phyloP scores from a whole-genome alignment of 2,888 invertebrate species.

The Rhaphigaster nebulosa region DNA sequence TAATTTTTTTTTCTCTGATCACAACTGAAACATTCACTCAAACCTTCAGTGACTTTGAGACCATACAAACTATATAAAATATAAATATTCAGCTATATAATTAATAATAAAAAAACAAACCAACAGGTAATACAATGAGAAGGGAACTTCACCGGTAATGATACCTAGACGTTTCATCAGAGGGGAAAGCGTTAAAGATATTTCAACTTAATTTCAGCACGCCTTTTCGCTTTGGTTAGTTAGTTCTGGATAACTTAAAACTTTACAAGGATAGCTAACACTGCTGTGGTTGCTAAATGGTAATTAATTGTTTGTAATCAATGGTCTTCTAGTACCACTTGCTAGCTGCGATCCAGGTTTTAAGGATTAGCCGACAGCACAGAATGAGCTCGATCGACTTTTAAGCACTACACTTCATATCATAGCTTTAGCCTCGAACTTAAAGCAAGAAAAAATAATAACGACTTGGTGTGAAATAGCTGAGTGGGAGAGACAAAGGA shows the following conservation, averaged over 20 bases:
- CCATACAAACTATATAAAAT: neutral
- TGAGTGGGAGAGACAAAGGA: too few species aligned
- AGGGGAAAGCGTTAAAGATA: conserved; percentile 46
- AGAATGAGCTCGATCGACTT: too few species aligned
- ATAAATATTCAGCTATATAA: neutral
- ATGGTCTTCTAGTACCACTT: neutral
- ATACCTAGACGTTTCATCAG: conserved; percentile 4
- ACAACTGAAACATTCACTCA: neutral
- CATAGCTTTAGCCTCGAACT: too few species aligned
- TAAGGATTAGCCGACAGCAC: too few species aligned
- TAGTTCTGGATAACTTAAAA: conserved; percentile 27
- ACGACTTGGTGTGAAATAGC: too few species aligned
- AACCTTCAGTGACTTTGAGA: too few species aligned
- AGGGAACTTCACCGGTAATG: neutral
- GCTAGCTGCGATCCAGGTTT: too few species aligned
- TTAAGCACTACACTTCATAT: too few species aligned
- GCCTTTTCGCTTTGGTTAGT: neutral
- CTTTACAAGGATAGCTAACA: neutral
- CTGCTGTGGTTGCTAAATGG: neutral
- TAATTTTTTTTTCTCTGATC: too few species aligned
- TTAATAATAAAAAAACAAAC: neutral
- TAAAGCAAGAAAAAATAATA: too few species aligned
- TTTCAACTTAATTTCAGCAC: conserved; percentile 43
- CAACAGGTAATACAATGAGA: neutral
- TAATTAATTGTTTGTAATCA: neutral